Evolutionary conservation across 2,888 invertebrate species (phyloP), one percentile per base, ranked within the genome.

Genomic region (Tiphia femorata): DNA sequence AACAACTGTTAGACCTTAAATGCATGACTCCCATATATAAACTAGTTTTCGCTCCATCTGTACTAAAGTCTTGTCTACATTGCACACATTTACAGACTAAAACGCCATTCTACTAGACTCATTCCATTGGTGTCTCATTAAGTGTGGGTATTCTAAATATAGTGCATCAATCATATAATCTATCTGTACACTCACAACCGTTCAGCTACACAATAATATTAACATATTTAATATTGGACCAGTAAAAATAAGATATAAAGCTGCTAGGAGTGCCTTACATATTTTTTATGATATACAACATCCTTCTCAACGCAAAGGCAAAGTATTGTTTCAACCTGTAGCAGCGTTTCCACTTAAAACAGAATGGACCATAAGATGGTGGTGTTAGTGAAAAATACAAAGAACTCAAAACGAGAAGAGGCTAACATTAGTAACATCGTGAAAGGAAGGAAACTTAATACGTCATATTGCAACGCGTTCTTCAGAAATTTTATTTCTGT

Each of bases 111-210:
- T 35, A 44, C 58, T 47, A 56, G 41, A 56, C 37, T 60, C 43
- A 29, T 62, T 57, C 53, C 47, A 55, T 58, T 64, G 65, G 58
- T 75, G 73, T 77, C 71, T 75, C 72, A 62, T 75, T 58, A 62
- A 75, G 67, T 72, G 73, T 72, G 69, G 68, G 56, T 68, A 53
- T 48, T 61, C 62, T 73, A 75, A 70, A 72, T 69, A 70, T 72
- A 74, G 63, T 77, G 72, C 67, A 75, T 77, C 69, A 64, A 76
- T 71, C 68, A 55, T 78, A 76, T 71, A 73, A 78, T 74, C 73
- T 79, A 80, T 77, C 77, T 79, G 78, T 79, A 79, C 79, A 80
- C 71, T 79, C 76, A 77, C 78, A 79, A 80, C 77, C 77, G 76
- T 79, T 79, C 79, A 78, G 62, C 79, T 78, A 79, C 76, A 76